These are phyloP conservation scores for Aricia agestis DNA, from an alignment of 1,140 invertebrate species.

Conservation along the genomic window DNA sequence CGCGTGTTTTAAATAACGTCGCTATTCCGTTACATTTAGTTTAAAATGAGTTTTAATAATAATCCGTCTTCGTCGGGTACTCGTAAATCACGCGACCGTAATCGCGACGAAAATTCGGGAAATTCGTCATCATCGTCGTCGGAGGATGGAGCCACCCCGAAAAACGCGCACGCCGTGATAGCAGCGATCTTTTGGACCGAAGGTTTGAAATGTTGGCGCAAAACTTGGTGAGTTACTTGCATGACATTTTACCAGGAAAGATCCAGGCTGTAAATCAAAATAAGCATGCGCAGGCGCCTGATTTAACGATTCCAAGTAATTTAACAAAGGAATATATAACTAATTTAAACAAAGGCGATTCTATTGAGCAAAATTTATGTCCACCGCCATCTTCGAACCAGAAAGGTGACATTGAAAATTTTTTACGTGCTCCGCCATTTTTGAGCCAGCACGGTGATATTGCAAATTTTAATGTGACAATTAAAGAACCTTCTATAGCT, in stretches of 20 bases:
- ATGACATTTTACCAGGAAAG: slow-evolving; percentile 17
- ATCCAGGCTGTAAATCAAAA: background rate
- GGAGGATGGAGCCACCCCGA: too few relatives aligned
- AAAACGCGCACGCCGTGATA: background rate
- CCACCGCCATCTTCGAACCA: background rate
- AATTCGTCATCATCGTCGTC: too few relatives aligned
- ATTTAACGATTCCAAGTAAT: background rate
- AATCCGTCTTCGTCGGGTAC: too few relatives aligned
- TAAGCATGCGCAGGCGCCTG: background rate
- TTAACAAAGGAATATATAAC: background rate
- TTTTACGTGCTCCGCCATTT: background rate
- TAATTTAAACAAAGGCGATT: too few relatives aligned
- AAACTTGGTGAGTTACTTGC: slow-evolving; percentile 26
- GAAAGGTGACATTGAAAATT: background rate
- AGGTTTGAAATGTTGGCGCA: slow-evolving; percentile 24
- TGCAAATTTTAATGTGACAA: slow-evolving; percentile 8
- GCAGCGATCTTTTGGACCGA: slow-evolving; percentile 13
- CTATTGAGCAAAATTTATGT: background rate
- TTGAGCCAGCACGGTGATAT: background rate
- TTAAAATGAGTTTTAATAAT: background rate
- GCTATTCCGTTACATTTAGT: too few relatives aligned
- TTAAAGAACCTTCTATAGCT: slow-evolving; percentile 20
- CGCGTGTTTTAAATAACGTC: too few relatives aligned
- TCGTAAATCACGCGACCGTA: slow-evolving; percentile 2
- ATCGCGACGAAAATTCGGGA: slow-evolving; percentile 1